Evolutionary conservation across 2,113 vertebrate genomes (phyloP).

Genomic region (Bubo scandiacus): DNA sequence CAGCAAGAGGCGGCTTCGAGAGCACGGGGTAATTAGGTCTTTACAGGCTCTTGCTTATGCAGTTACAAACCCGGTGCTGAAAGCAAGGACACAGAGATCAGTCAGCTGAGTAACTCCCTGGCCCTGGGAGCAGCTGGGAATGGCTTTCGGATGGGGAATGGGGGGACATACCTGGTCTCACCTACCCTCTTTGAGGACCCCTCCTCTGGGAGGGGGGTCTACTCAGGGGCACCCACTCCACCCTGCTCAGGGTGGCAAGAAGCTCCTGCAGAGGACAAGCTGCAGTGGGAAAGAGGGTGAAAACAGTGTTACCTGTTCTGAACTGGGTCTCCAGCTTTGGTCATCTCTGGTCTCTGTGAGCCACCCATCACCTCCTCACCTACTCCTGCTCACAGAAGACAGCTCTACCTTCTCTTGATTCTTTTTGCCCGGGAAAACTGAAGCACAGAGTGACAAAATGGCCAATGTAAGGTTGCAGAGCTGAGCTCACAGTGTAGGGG

Average conservation of each 20-base stretch:
- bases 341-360: not conserved
- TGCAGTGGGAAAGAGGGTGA: not conserved
- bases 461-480: not conserved
- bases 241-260: not conserved
- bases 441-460: not conserved
- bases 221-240: not conserved
- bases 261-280: not conserved
- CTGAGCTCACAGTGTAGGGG: not conserved
- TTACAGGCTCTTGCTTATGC: accelerated
- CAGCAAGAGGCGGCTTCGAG: not conserved
- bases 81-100: not conserved
- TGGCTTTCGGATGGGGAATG: not conserved
- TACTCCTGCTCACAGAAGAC: not conserved
- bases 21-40: not conserved
- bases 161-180: not conserved
- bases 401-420: not conserved
- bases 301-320: not conserved
- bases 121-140: not conserved
- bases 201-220: too few species aligned
- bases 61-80: not conserved
- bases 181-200: not conserved
- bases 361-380: accelerated
- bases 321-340: not conserved
- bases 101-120: not conserved
- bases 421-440: not conserved